Evolutionary conservation across 2,888 invertebrate species (phyloP), one percentile per base, ranked within the genome.

Genomic region (Xestia rhomboidea): DNA sequence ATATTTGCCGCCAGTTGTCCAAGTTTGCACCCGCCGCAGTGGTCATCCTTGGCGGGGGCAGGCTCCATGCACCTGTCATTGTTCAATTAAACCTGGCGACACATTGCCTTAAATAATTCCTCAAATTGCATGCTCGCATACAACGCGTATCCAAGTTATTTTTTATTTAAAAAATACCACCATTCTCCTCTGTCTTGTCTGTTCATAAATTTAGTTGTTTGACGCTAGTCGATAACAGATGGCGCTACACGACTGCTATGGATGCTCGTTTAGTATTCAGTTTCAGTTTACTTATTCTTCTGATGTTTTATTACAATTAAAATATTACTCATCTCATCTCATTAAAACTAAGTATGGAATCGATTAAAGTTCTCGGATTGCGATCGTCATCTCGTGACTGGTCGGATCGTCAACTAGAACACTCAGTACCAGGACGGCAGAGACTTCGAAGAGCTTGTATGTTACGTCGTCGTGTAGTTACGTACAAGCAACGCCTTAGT

Each of bases 401-500:
- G 93, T 93, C 89, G 94, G 94, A 95, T 94, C 96, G 95, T 96
- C 96, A 96, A 96, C 95, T 96, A 95, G 96, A 96, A 96, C 96
- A 96, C 94, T 91, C 85, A 82, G 90, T 95, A 96, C 96, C 86
- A 96, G 95, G 96, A 83, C 77, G 83, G 68, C 94, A 96, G 91
- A 93, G 87, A 63, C 81, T 57, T 60, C 46, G 72, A 88, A 88
- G 93, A 94, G 94, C 73, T 86, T 74, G 77, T 76, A 81, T 75
- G 68, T 81, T 79, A 79, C 79, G 78, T 79, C 62, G 68, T 8
- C 68, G 68, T 34, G 51, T 70, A 72, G 81, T 87, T 90, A 88
- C 88, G 82, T 83, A 84, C 79, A 76, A 79, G 77, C 75, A 81
- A 85, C 64, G 88, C 88, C 91, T 91, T 68, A 79, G 82, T 76